phyloP scores from a whole-genome alignment of 2,113 vertebrate species.

The Peromyscus polionotus region DNA sequence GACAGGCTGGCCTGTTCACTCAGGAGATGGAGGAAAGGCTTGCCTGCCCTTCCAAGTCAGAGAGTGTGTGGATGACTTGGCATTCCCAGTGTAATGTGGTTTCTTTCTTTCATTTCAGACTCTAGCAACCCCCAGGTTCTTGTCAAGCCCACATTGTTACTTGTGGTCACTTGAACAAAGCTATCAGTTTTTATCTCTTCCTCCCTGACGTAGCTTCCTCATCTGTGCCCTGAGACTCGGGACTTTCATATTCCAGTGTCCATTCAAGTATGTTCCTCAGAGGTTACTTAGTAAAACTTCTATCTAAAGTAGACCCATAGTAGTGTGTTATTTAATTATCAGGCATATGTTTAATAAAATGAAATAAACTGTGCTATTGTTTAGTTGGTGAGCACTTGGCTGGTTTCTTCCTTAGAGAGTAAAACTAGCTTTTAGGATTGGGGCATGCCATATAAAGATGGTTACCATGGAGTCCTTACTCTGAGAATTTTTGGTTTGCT shows the following conservation, averaged over 20 bases:
- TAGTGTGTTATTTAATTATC: not conserved
- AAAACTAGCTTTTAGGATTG: not conserved
- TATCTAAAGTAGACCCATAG: not conserved
- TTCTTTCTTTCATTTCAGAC: slow-evolving; percentile 34
- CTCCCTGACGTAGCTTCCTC: not conserved
- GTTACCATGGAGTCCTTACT: not conserved
- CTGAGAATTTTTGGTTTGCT: not conserved
- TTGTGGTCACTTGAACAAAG: not conserved
- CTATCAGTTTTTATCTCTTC: not conserved
- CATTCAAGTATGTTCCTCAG: not conserved
- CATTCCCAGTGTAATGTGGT: not conserved
- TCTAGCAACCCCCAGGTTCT: not conserved
- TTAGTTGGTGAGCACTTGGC: not conserved
- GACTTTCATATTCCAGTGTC: slow-evolving; percentile 4
- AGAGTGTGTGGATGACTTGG: not conserved
- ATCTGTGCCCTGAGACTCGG: not conserved
- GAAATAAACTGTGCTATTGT: not conserved
- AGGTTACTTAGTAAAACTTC: not conserved
- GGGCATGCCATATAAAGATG: not conserved
- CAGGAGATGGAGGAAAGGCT: not conserved
- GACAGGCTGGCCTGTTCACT: too few species aligned
- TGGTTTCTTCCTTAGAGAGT: not conserved
- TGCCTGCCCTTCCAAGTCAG: not conserved
- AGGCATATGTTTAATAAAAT: not conserved
- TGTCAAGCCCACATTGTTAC: not conserved